Evolutionary conservation across 2,888 invertebrate species (phyloP).

Genomic region (Flexamia atlantica): DNA sequence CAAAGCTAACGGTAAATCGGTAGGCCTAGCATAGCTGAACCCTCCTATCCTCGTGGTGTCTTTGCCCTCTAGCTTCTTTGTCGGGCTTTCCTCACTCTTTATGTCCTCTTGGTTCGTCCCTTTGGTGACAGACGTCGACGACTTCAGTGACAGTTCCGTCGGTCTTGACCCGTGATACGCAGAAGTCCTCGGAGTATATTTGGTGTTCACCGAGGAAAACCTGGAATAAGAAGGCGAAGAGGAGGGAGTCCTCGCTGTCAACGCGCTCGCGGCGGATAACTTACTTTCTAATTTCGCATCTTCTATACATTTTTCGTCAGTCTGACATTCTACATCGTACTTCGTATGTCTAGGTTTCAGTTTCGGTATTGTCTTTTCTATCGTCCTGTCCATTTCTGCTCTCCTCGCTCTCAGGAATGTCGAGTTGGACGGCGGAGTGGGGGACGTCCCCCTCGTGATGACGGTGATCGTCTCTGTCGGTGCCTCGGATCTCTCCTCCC

Average conservation of each 20-base stretch:
- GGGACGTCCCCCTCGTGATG: constrained; percentile 87
- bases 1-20: constrained; percentile 74
- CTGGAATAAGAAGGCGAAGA: constrained; percentile 42
- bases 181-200: constrained; percentile 55
- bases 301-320: constrained; percentile 74
- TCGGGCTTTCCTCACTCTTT: constrained; percentile 53
- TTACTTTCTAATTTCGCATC: constrained; percentile 55
- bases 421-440: constrained; percentile 83
- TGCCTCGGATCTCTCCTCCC: constrained; percentile 37
- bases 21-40: constrained; percentile 72
- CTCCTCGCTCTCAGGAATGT: constrained; percentile 81
- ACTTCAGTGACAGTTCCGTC: constrained; percentile 61
- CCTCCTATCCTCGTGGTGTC: constrained; percentile 71
- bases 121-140: constrained; percentile 34
- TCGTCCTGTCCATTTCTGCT: constrained; percentile 84
- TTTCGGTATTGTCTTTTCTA: constrained; percentile 79
- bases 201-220: constrained; percentile 19
- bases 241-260: constrained; percentile 48
- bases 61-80: constrained; percentile 59
- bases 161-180: constrained; percentile 58
- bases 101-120: constrained; percentile 27
- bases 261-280: constrained; percentile 66
- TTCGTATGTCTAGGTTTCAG: constrained; percentile 65
- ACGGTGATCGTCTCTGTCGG: constrained; percentile 78
- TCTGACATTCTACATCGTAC: constrained; percentile 77